Percentiles rank a stretch among this genome's conserved stretches.
phyloP scores from a whole-genome alignment of 2,888 invertebrate genomes.

The Drosophila emarginata region DNA sequence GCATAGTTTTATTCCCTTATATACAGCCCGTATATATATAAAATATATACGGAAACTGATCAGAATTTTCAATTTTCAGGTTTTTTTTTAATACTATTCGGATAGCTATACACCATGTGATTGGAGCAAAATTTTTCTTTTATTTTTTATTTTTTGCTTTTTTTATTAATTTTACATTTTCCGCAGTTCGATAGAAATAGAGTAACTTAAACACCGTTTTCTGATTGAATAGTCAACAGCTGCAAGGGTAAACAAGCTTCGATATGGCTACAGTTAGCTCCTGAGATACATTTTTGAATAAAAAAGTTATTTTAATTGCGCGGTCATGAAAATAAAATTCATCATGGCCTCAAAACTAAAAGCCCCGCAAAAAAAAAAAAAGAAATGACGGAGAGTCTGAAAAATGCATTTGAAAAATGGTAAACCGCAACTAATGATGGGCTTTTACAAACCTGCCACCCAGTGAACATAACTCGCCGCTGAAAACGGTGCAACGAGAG shows the following conservation, averaged over 20 bases:
- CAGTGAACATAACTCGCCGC: slow-evolving; percentile 9
- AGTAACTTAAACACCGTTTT: too few species aligned
- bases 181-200: not conserved
- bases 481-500: not conserved
- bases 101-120: too few species aligned
- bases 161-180: not conserved
- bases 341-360: slow-evolving; percentile 32
- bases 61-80: too few species aligned
- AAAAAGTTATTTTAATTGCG: slow-evolving; percentile 40
- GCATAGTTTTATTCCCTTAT: too few species aligned
- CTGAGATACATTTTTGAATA: not conserved
- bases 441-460: not conserved
- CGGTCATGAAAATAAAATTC: slow-evolving; percentile 43
- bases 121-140: too few species aligned
- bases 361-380: slow-evolving; percentile 21
- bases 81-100: too few species aligned
- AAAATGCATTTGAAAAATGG: slow-evolving; percentile 48
- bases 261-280: too few species aligned
- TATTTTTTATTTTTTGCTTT: too few species aligned
- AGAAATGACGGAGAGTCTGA: not conserved
- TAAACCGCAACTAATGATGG: slow-evolving; percentile 52
- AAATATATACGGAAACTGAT: too few species aligned
- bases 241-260: too few species aligned
- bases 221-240: too few species aligned
- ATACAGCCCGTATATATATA: too few species aligned